phyloP scores from a whole-genome alignment of 2,888 invertebrate species.

The Phyllotreta striolata region DNA sequence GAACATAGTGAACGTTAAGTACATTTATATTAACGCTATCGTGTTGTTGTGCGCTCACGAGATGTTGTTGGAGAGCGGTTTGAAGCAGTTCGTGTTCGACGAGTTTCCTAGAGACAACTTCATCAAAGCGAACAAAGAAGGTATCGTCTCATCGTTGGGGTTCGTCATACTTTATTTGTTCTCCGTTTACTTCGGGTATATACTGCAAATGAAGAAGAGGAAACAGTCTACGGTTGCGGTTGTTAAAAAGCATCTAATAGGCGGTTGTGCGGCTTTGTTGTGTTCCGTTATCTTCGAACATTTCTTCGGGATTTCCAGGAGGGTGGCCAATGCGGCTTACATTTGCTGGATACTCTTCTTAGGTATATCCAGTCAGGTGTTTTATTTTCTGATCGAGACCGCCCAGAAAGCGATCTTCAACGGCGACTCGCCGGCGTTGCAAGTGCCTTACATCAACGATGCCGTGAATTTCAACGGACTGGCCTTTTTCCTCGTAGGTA shows the following conservation, averaged over 20 bases:
- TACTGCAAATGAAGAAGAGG: constrained; percentile 60
- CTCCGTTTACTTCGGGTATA: constrained; percentile 71
- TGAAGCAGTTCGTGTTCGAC: constrained; percentile 76
- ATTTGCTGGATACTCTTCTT: constrained; percentile 78
- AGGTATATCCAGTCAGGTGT: constrained; percentile 65
- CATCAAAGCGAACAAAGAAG: constrained; percentile 89
- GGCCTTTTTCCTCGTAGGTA: constrained; percentile 82
- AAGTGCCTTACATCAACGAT: constrained; percentile 68
- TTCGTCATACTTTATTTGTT: constrained; percentile 85
- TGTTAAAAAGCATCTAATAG: constrained; percentile 24
- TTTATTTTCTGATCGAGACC: constrained; percentile 67
- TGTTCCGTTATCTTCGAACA: constrained; percentile 59
- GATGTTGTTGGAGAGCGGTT: constrained; percentile 66
- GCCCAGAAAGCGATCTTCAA: constrained; percentile 52
- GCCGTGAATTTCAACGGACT: constrained; percentile 84
- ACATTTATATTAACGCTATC: constrained; percentile 66
- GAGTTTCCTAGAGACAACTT: constrained; percentile 67
- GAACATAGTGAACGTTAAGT: constrained; percentile 63
- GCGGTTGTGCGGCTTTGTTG: constrained; percentile 25
- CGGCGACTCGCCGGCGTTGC: constrained; percentile 46
- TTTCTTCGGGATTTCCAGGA: constrained; percentile 73
- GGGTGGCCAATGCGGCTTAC: constrained; percentile 85
- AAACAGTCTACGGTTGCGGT: constrained; percentile 14
- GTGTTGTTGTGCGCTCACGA: constrained; percentile 72
- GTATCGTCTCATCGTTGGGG: constrained; percentile 84